Evolutionary conservation across 2,888 invertebrate species (phyloP).

Genomic region (Nesidiocoris tenuis): DNA sequence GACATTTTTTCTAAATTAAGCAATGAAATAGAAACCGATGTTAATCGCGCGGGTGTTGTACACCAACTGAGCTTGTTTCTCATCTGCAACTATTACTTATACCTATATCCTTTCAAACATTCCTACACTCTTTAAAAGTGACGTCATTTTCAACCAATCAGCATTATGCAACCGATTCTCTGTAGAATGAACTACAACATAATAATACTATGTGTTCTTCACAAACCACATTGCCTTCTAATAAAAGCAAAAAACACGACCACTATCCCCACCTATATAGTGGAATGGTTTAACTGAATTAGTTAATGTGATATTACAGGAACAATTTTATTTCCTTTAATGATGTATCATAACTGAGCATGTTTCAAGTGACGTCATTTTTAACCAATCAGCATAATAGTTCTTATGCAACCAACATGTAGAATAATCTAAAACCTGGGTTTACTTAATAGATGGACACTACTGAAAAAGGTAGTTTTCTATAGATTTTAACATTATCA

Average conservation of each 20-base stretch:
- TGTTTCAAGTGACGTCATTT: background rate
- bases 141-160: background rate
- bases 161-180: too few species aligned
- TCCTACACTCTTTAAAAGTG: background rate
- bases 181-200: too few species aligned
- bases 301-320: too few species aligned
- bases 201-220: too few species aligned
- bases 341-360: too few species aligned
- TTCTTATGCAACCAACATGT: background rate
- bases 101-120: background rate
- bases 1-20: background rate
- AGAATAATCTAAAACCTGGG: background rate
- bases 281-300: too few species aligned
- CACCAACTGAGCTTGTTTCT: background rate
- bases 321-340: too few species aligned
- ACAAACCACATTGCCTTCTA: too few species aligned
- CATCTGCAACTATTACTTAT: background rate
- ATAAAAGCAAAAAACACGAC: too few species aligned
- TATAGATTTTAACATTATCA: background rate
- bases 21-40: background rate
- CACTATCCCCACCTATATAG: too few species aligned
- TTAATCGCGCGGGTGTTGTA: background rate
- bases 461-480: background rate
- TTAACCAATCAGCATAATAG: too few species aligned
- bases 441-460: too few species aligned